phyloP scores from a whole-genome alignment of 2,113 vertebrate genomes.

The Isurus oxyrinchus region DNA sequence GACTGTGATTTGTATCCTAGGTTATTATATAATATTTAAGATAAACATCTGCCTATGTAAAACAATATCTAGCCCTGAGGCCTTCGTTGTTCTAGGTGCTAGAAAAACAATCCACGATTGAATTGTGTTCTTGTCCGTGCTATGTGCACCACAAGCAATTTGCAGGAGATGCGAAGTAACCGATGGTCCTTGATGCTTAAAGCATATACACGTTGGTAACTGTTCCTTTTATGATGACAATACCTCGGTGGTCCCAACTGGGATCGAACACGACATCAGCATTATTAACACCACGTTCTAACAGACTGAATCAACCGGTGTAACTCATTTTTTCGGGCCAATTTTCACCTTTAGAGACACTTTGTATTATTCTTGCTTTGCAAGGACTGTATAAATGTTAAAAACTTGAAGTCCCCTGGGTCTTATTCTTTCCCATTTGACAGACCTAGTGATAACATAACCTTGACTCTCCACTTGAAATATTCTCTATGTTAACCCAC shows the following conservation, averaged over 20 bases:
- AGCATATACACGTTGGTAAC: neutral
- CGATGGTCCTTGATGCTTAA: neutral
- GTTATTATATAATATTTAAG: neutral
- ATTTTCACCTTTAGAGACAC: neutral
- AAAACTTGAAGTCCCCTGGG: neutral
- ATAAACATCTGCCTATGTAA: neutral
- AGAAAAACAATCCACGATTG: neutral
- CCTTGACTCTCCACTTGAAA: neutral
- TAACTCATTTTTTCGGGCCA: neutral
- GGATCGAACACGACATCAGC: too few relatives aligned
- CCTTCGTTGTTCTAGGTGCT: neutral
- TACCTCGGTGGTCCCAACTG: too few relatives aligned
- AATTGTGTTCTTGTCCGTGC: neutral
- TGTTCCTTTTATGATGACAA: neutral
- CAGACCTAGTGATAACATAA: neutral
- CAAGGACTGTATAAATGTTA: neutral
- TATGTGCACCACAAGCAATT: neutral
- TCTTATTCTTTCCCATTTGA: neutral
- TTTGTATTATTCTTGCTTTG: neutral
- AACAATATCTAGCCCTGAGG: neutral
- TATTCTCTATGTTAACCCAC: neutral
- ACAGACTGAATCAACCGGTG: neutral
- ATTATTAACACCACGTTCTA: neutral
- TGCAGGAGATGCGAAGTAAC: neutral
- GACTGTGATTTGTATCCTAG: neutral